These are phyloP conservation scores for Diadophis punctatus DNA, from an alignment of 2,113 vertebrate genomes.

Conservation along the genomic window DNA sequence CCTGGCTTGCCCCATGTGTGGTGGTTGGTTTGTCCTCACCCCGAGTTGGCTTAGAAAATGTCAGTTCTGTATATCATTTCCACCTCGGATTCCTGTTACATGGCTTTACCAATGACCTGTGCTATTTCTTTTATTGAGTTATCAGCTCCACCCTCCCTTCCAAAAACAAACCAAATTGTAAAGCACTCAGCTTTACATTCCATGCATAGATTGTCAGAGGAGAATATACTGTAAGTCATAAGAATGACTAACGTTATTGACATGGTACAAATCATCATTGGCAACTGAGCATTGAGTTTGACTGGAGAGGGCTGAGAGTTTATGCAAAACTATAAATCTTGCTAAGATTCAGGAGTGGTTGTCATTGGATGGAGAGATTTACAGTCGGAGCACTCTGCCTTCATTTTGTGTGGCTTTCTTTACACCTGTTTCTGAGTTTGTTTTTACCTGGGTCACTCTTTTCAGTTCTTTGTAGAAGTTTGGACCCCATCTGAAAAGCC, in stretches of 20 bases:
- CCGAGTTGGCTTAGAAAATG: neutral
- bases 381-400: neutral
- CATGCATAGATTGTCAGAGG: neutral
- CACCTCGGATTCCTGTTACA: neutral
- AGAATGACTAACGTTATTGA: neutral
- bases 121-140: neutral
- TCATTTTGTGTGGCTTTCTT: slow-evolving; percentile 21
- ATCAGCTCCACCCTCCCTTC: neutral
- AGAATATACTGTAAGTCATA: neutral
- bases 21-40: neutral
- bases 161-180: neutral
- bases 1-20: neutral
- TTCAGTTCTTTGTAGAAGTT: neutral
- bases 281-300: neutral
- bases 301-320: neutral
- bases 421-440: slow-evolving; percentile 15
- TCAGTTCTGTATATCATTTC: neutral
- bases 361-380: neutral
- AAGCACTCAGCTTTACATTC: neutral
- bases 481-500: slow-evolving; percentile 37
- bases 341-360: neutral
- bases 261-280: slow-evolving; percentile 1
- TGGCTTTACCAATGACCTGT: neutral
- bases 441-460: neutral
- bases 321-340: neutral